Evolutionary conservation across 2,797 vertebrate species (phyloP), one percentile per base, ranked within the genome.

Genomic region (Poeciliopsis turneri): DNA sequence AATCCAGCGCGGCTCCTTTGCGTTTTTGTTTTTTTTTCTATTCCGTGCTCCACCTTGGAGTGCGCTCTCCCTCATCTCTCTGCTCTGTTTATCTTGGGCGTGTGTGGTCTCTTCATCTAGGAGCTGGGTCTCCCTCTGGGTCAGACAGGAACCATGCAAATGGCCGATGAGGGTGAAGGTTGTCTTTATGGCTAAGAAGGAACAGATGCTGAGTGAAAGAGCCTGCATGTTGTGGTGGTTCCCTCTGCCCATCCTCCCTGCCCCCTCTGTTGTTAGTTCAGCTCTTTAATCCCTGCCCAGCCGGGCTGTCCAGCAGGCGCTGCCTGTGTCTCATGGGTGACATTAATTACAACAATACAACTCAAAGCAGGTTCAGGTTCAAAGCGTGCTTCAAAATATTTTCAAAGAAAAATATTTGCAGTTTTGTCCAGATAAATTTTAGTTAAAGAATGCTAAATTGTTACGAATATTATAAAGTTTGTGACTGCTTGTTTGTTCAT

Each of bases 201-300:
- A 95, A 86, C 95, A 96, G 95, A 96, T 96, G 95, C 91, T 89
- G 83, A 90, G 91, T 91, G 86, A 91, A 93, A 51, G n/a, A 75
- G 39, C 41, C 68, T 28, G 41, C 47, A 91, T 93, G 92, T 90
- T 84, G 87, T 92, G 90, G 86, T 90, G 92, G 64, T 93, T 86
- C 85, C 89, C 83, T 90, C 90, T 84, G 87, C 81, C 90, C 89
- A 80, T 88, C 90, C 87, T 84, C 87, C 91, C 88, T 84, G 86
- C 81, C 82, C 78, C 80, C 86, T 81, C 78, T 90, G 88, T 80
- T 91, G 82, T 87, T 93, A 85, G 84, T 77, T 86, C 86, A 87
- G 81, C 83, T 88, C 84, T 86, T 43, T 87, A 92, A 92, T 90
- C 93, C 86, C 33, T 53, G 74, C 79, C 75, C 82, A 85, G 85